Percentiles rank a stretch among this genome's conserved stretches.
Conservation (phyloP, 2,888 invertebrate species). For the Morinoia aosen region DNA sequence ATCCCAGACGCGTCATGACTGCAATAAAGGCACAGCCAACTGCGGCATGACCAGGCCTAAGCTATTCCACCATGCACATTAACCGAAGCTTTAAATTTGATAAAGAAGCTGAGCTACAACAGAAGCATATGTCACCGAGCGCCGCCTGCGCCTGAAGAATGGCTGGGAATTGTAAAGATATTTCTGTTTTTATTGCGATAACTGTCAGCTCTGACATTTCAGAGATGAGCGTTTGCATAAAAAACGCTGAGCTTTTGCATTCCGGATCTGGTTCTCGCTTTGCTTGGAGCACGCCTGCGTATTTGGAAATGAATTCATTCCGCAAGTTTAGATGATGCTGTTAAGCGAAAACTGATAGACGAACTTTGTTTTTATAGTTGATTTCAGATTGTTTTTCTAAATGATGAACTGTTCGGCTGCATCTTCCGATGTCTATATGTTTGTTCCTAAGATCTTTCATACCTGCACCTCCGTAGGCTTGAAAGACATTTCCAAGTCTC, state of each 20-base stretch:
- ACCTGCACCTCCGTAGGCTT: too few species aligned
- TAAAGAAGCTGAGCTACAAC: background rate
- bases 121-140: background rate
- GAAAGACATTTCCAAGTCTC: too few species aligned
- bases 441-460: too few species aligned
- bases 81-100: background rate
- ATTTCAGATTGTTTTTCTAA: too few species aligned
- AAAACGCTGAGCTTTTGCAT: background rate
- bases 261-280: background rate
- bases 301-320: background rate
- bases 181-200: background rate
- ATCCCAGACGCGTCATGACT: background rate
- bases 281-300: background rate
- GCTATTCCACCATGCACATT: background rate
- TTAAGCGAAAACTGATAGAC: background rate
- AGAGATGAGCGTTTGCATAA: background rate
- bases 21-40: background rate
- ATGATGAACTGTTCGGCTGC: too few species aligned
- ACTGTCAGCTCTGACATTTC: background rate
- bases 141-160: background rate
- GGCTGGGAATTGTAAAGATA: background rate
- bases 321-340: background rate
- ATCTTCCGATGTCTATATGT: too few species aligned
- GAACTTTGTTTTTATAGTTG: too few species aligned
- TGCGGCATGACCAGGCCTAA: background rate